Evolutionary conservation across 2,113 vertebrate genomes (phyloP), one percentile per base, ranked within the genome.

Genomic region (Delphinapterus leucas): DNA sequence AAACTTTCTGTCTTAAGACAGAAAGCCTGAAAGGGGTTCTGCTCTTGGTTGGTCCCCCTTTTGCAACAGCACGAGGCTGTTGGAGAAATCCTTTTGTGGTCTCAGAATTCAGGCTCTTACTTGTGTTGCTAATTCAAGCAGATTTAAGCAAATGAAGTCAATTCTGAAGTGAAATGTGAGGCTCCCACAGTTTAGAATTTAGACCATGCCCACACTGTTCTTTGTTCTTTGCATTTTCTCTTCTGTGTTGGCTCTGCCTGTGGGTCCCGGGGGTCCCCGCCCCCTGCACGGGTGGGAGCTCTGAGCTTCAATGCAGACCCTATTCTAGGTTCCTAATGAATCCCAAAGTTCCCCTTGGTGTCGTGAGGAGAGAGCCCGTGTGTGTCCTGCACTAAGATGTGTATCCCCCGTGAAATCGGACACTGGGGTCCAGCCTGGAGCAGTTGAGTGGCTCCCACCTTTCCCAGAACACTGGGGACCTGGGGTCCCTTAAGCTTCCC

Each of bases 401-500:
- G 41, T 1, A 2, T 17, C 2, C 13, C 6, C 33, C 17, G 0
- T 7, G 20, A 20, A 23, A 8, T 18, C 0, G 0, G 55, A 9
- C 49, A 33, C 58, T 77, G 44, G 71, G 8, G 44, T 49, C 5
- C 20, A 18, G 20, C 44, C 38, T 63, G 25, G 47, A 9, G 5
- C 10, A 17, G 28, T 23, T 0, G 7, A 14, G 3, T 8, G 21
- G 2, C 28, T 74, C 44, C 33, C 31, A 14, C 11, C 2, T 0
- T 21, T 31, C 3, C 21, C 8, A 1, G 70, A 20, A 76, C 4
- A 6, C 5, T 17, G 31, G 68, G 77, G 15, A 25, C 33, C 53
- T 28, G 1, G 23, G 53, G n/a, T 5, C 6, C 61, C 26, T 21
- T 41, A 5, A 47, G 10, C 5, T 44, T 44, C 44, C 41, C 80